phyloP scores from a whole-genome alignment of 1,140 invertebrate species.

The Drosophila gunungcola region DNA sequence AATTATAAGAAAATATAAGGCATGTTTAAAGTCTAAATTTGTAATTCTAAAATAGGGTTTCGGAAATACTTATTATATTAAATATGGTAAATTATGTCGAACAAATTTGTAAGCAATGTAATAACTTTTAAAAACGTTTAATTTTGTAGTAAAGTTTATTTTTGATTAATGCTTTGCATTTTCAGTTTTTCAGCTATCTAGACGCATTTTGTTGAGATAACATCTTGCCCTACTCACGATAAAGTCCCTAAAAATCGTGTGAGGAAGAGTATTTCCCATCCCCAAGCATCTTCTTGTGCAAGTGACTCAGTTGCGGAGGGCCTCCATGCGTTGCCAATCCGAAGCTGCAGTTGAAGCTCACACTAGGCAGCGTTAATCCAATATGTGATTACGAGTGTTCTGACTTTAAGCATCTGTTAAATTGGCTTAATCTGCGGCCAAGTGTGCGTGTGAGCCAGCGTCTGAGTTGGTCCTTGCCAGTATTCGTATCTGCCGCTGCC shows the following conservation, averaged over 20 bases:
- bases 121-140: too few relatives aligned
- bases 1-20: too few relatives aligned
- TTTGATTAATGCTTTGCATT: too few relatives aligned
- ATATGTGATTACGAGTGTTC: slow-evolving; percentile 69
- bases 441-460: slow-evolving; percentile 40
- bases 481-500: slow-evolving; percentile 67
- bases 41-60: too few relatives aligned
- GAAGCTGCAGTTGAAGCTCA: slow-evolving; percentile 44
- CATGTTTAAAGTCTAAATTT: too few relatives aligned
- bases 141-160: too few relatives aligned
- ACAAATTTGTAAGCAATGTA: too few relatives aligned
- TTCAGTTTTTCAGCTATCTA: too few relatives aligned
- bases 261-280: slow-evolving; percentile 31
- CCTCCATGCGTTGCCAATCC: slow-evolving; percentile 1
- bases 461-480: slow-evolving; percentile 56
- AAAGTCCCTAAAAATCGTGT: not conserved
- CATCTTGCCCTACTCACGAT: too few relatives aligned
- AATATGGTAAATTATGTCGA: too few relatives aligned
- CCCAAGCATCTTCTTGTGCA: not conserved
- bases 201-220: too few relatives aligned
- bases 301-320: slow-evolving; percentile 43
- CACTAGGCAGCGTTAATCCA: slow-evolving; percentile 68
- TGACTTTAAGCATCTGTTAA: slow-evolving; percentile 58
- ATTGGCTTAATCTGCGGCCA: slow-evolving; percentile 40
- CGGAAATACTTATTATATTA: too few relatives aligned